Conservation (phyloP, 2,113 vertebrate genomes). For the Cynocephalus volans region DNA sequence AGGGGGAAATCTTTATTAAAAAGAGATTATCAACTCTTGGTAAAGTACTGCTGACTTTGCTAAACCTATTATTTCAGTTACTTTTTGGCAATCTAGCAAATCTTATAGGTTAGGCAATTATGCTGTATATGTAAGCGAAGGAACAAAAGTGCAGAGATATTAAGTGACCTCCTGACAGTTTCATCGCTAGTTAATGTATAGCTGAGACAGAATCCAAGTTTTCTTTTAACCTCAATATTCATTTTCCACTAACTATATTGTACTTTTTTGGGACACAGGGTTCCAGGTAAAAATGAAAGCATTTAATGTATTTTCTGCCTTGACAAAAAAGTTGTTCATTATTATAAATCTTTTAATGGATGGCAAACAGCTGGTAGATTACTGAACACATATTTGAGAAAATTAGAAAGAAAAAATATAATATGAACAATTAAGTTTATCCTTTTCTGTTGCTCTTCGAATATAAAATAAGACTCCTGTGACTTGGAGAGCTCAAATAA, state of each 20-base stretch:
- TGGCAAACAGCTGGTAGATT: background rate
- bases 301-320: background rate
- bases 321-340: background rate
- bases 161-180: background rate
- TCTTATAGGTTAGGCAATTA: background rate
- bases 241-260: background rate
- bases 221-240: background rate
- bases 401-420: background rate
- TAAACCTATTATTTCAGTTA: background rate
- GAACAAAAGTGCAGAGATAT: background rate
- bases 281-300: background rate
- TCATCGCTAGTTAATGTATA: background rate
- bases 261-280: rapidly evolving
- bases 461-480: conserved; percentile 1
- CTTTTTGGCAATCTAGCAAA: background rate
- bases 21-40: background rate
- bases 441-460: background rate
- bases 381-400: background rate
- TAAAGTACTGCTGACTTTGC: conserved; percentile 2
- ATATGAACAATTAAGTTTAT: background rate
- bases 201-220: background rate
- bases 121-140: background rate
- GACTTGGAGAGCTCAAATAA: background rate
- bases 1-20: background rate
- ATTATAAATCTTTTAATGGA: background rate